Base-by-base conservation (phyloP, 2,113 vertebrate genomes). In the Caloenas nicobarica region DNA sequence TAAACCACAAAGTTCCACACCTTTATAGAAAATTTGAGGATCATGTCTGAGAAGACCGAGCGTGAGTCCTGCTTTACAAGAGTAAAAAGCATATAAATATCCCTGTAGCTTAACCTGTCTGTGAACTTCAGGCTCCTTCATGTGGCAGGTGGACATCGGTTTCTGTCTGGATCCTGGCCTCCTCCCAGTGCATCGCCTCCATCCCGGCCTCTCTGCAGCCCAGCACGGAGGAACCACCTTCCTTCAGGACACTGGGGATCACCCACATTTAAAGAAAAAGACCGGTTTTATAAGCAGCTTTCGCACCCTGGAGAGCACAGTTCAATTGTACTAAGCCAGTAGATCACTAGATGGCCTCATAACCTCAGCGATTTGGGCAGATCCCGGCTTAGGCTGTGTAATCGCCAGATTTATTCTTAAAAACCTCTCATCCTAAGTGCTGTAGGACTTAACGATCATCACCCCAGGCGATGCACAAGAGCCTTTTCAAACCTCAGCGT, bases 341-440 rank as follows among this genome's bases (percentile, higher is more conserved):
- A 17, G 22, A 36, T 60, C 96, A 92, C 95, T 97, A 97, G 96
- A 81, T 96, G 97, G 90, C 95, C 91, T 87, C 96, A 6, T 73
- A 87, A 38, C 60, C 78, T 79, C 84, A 76, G 65, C 21, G 50
- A 89, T 92, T 12, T 8, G 50, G 56, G 34, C 15, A 71, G 62
- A 50, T 13, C 33, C 29, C 25, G 34, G 22, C 11, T 56, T 1
- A 23, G n/a, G 56, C 29, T 24, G 9, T 13, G 26, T 3, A 14
- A 26, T 22, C 1, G 0, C 11, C 51, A 8, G 15, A 1, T 66
- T 66, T 31, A 14, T 50, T 42, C 73, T 38, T 25, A n/a, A n/a
- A 69, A 54, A 5, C 24, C 16, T 7, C 40, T 23, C 13, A 13
- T 31, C 23, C 11, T 1, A 5, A 36, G 24, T 11, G 56, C 28